Evolutionary conservation across 2,888 invertebrate species (phyloP).

Genomic region (Brachyopa scutellaris): DNA sequence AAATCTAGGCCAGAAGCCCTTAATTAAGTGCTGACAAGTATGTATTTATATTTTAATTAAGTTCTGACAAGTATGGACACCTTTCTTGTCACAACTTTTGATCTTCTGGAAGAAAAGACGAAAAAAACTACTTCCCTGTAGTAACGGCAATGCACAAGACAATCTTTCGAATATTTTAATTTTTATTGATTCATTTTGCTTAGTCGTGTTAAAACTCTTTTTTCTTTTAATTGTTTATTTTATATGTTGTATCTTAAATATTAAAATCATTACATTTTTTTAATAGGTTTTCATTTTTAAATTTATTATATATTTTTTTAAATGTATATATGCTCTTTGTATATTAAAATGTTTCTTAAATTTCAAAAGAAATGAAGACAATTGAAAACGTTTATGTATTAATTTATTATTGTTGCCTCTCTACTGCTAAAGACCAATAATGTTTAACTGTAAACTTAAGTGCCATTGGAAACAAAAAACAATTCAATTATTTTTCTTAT

Average conservation of each 20-base stretch:
- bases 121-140: too few species aligned
- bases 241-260: constrained; percentile 44
- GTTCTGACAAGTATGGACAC: too few species aligned
- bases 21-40: too few species aligned
- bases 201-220: constrained; percentile 37
- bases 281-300: constrained; percentile 33
- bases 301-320: constrained; percentile 17
- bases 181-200: constrained; percentile 54
- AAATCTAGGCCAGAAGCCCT: too few species aligned
- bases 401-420: constrained; percentile 45
- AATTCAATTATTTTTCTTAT: neutral
- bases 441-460: constrained; percentile 15
- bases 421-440: constrained; percentile 27
- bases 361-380: constrained; percentile 13
- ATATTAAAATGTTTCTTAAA: constrained; percentile 23
- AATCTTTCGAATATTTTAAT: constrained; percentile 15
- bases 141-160: neutral
- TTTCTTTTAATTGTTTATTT: constrained; percentile 23
- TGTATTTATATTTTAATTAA: too few species aligned
- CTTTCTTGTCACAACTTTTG: too few species aligned
- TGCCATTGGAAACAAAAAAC: neutral
- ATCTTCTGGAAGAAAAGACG: too few species aligned
- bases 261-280: constrained; percentile 55
- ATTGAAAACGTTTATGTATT: neutral
- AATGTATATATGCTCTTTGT: constrained; percentile 30